Evolutionary conservation across 1,140 invertebrate species (phyloP), one percentile per base, ranked within the genome.

Genomic region (Xylocopa sonorina): DNA sequence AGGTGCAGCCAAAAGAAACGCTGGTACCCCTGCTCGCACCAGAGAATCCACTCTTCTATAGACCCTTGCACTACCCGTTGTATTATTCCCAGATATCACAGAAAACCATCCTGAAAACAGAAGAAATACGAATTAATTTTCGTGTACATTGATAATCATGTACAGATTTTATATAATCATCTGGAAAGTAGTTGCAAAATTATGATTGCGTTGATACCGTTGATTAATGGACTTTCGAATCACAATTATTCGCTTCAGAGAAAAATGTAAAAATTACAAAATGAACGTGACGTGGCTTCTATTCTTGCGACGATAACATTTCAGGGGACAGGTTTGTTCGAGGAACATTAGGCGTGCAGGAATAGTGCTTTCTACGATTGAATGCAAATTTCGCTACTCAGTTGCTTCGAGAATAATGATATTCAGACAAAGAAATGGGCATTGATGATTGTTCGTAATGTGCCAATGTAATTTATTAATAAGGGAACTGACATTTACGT

Each of bases 41-140:
- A 93, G 86, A 80, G 91, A 90, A 76, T 93, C 92, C 29, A 93
- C 86, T 84, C 90, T 89, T 84, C 91, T 89, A 82, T 93, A 92
- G 64, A 93, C 91, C 57, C 91, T 88, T 14, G 92, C 92, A 64
- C 85, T 89, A 24, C 89, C 91, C 77, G 89, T 89, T 41, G 90
- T 72, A 69, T 90, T 92, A 51, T 89, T 92, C 68, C 91, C 93
- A 67, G 93, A 92, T 87, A 94, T 92, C 80, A 93, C 92, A 79
- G 93, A 93, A 84, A 94, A 93, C 93, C 93, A 94, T 81, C 93
- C 93, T 94, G 89, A 27, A 91, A 92, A 64, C 50, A 77, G 63
- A 80, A 72, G 34, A 71, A 12, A n/a, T 14, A 16, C 27, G 58
- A 58, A 34, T 58, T 4, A 3, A 58, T 12, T 34, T 58, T 58